Evolutionary conservation across 2,888 invertebrate genomes (phyloP).

Genomic region (Campoplex capitator): DNA sequence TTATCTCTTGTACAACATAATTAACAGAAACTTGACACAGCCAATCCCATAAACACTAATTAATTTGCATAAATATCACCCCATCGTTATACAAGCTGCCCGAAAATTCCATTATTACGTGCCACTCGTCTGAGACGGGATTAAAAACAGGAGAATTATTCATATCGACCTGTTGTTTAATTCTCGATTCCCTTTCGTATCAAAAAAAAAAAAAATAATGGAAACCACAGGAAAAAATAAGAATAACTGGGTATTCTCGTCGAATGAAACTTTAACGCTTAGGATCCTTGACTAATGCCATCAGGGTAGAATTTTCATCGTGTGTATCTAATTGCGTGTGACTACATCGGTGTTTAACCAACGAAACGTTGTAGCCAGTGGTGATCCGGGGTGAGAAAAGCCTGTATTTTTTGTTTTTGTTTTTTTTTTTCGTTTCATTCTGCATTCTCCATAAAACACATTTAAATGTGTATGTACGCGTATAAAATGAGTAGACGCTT

Average conservation of each 20-base stretch:
- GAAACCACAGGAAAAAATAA: background rate
- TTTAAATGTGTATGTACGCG: background rate
- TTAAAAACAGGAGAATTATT: background rate
- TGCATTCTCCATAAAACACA: background rate
- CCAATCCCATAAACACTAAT: background rate
- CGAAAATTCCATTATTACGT: background rate
- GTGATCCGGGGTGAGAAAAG: background rate
- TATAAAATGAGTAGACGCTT: background rate
- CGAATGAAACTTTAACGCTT: background rate
- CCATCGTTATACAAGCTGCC: background rate
- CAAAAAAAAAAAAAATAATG: background rate
- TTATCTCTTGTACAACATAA: conserved; percentile 5
- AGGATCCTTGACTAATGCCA: conserved; percentile 1
- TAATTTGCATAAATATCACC: background rate
- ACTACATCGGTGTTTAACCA: conserved; percentile 54
- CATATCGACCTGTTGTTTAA: background rate
- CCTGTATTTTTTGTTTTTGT: background rate
- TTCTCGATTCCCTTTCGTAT: background rate
- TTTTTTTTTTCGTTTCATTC: too few species aligned
- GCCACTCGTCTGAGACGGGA: background rate
- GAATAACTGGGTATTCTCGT: background rate
- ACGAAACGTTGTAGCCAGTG: conserved; percentile 24
- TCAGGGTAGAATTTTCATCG: conserved; percentile 66
- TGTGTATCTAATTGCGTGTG: conserved; percentile 71
- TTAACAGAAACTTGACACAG: conserved; percentile 5